A percentile compares a stretch with the other conserved stretches of the same genome.
Conservation (phyloP, 2,113 vertebrate genomes). For the Labeo rohita region DNA sequence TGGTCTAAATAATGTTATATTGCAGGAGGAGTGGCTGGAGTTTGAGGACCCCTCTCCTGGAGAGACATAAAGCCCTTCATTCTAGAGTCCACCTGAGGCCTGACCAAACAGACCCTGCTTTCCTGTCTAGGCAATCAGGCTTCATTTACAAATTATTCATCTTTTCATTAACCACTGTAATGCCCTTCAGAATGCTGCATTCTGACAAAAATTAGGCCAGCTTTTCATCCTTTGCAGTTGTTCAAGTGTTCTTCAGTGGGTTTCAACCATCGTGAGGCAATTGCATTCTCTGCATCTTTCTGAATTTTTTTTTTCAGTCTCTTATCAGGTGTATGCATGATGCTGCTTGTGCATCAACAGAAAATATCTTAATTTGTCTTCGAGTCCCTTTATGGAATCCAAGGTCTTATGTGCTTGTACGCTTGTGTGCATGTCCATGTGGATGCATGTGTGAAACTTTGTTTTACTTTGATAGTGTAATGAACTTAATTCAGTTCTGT, state of each 20-base stretch:
- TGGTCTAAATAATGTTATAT: neutral
- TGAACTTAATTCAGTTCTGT: neutral
- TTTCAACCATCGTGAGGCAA: neutral
- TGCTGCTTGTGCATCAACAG: neutral
- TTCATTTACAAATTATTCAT: constrained; percentile 48
- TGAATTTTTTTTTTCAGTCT: neutral
- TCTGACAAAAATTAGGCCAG: neutral
- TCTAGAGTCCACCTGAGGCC: constrained; percentile 53
- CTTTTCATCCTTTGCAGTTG: constrained; percentile 26
- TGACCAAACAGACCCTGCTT: neutral
- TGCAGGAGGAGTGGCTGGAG: constrained; percentile 21
- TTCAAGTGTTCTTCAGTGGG: neutral
- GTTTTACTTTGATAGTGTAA: neutral
- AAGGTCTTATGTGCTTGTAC: constrained; percentile 16
- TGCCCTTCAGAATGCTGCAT: neutral
- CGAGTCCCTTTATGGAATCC: neutral
- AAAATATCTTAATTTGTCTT: neutral
- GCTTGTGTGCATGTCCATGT: neutral
- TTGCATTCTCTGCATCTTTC: neutral
- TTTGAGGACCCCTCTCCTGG: constrained; percentile 43
- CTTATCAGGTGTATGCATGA: neutral
- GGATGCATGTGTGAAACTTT: neutral
- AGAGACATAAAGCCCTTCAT: constrained; percentile 48
- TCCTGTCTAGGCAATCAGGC: constrained; percentile 30
- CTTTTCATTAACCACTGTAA: constrained; percentile 41